These are phyloP conservation scores for Sminthurinus signatus DNA, from an alignment of 1,140 invertebrate species.

Conservation along the genomic window DNA sequence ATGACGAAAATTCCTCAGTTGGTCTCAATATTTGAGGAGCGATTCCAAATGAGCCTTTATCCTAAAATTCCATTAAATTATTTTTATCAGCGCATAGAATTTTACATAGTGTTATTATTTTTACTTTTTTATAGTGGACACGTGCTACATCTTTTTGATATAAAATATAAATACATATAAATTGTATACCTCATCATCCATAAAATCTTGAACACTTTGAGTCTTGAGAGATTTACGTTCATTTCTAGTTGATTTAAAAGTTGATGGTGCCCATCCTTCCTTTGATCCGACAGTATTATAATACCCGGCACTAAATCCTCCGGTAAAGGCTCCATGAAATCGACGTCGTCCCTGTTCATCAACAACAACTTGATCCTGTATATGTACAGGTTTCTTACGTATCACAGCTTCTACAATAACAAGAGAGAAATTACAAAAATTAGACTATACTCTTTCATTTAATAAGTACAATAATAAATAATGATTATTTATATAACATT, in stretches of 20 bases:
- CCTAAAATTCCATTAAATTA: conserved; percentile 50
- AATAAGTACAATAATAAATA: conserved; percentile 4
- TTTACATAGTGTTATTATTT: no score
- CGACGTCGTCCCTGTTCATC: conserved; percentile 83
- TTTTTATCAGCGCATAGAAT: no score
- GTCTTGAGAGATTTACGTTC: conserved; percentile 54
- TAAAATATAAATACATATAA: no score
- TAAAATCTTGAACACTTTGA: conserved; percentile 85
- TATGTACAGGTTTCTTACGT: conserved; percentile 68
- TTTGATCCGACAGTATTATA: conserved; percentile 93
- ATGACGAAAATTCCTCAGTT: conserved; percentile 61
- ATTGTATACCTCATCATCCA: conserved; percentile 82
- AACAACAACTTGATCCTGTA: conserved; percentile 83
- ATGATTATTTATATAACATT: neutral
- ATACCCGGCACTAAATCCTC: conserved; percentile 96
- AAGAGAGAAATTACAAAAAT: conserved; percentile 21
- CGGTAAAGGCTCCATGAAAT: conserved; percentile 99
- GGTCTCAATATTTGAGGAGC: conserved; percentile 77
- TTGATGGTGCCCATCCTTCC: conserved; percentile 89
- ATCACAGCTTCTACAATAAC: conserved; percentile 61
- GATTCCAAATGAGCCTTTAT: conserved; percentile 90
- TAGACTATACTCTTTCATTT: neutral
- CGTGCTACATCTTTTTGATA: neutral
- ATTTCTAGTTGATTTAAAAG: conserved; percentile 80
- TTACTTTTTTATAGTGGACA: neutral